These are phyloP conservation scores for Sebastolobus altivelis DNA, from an alignment of 2,797 vertebrate genomes.

Conservation along the genomic window DNA sequence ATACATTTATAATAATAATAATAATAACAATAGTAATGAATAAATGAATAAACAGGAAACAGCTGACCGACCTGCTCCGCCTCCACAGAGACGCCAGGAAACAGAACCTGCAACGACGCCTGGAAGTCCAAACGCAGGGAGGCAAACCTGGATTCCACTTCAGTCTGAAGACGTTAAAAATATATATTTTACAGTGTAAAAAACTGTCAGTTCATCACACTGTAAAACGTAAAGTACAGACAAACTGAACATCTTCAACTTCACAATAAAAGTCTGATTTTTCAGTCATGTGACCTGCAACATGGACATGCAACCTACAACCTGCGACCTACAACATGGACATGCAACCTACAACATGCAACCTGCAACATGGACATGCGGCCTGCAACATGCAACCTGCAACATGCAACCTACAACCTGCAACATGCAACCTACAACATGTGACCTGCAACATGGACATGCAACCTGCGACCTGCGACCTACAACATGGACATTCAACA, in stretches of 20 bases:
- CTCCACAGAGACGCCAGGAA: constrained; percentile 80
- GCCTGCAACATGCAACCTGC: too few relatives aligned
- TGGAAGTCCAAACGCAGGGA: constrained; percentile 73
- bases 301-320: too few relatives aligned
- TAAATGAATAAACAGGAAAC: background rate
- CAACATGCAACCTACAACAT: too few relatives aligned
- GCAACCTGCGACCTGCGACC: too few relatives aligned
- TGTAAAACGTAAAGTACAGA: background rate
- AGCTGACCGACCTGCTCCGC: constrained; percentile 82
- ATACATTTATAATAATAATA: background rate
- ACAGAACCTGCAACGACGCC: constrained; percentile 77
- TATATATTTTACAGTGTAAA: background rate
- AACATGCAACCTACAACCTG: too few relatives aligned
- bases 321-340: too few relatives aligned
- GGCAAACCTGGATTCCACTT: constrained; percentile 73
- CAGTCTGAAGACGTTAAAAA: constrained; percentile 74
- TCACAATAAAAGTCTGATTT: background rate
- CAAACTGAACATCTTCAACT: background rate
- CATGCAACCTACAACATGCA: too few relatives aligned
- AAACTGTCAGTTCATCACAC: background rate
- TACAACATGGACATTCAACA: too few relatives aligned
- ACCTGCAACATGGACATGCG: too few relatives aligned
- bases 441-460: too few relatives aligned
- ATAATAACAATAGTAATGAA: background rate
- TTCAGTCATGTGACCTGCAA: too few relatives aligned